These are phyloP conservation scores for Archivesica marissinica DNA, from an alignment of 1,140 invertebrate species.

Conservation along the genomic window DNA sequence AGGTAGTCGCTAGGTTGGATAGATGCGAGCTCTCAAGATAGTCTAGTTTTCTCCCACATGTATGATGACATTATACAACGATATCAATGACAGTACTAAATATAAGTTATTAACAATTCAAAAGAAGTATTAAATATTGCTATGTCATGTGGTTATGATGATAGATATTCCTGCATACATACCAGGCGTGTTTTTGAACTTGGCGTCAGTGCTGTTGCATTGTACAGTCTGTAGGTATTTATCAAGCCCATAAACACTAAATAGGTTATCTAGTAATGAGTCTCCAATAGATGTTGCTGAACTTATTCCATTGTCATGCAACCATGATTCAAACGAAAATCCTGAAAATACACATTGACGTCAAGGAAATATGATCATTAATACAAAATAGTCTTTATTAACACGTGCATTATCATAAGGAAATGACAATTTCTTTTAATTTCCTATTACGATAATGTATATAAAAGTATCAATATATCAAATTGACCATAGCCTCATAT, in stretches of 20 bases:
- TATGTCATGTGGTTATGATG: no score
- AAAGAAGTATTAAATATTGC: no score
- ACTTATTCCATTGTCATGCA: background rate
- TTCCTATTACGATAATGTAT: background rate
- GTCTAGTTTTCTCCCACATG: no score
- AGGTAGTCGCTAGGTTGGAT: no score
- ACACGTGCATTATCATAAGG: background rate
- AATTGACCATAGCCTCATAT: background rate
- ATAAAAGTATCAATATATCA: background rate
- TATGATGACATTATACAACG: no score
- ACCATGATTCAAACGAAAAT: background rate
- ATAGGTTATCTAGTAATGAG: background rate
- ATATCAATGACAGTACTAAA: no score
- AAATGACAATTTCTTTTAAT: background rate
- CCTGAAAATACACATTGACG: background rate
- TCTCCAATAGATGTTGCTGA: background rate
- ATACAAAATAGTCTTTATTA: background rate
- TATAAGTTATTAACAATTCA: no score
- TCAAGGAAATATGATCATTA: background rate
- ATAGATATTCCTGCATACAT: background rate
- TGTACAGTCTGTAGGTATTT: conserved; percentile 7
- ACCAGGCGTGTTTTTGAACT: background rate
- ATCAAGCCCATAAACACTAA: background rate
- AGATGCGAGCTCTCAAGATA: no score
- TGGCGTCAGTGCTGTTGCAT: background rate